Evolutionary conservation across 2,113 vertebrate species (phyloP), one percentile per base, ranked within the genome.

Genomic region (Scopus umbretta): DNA sequence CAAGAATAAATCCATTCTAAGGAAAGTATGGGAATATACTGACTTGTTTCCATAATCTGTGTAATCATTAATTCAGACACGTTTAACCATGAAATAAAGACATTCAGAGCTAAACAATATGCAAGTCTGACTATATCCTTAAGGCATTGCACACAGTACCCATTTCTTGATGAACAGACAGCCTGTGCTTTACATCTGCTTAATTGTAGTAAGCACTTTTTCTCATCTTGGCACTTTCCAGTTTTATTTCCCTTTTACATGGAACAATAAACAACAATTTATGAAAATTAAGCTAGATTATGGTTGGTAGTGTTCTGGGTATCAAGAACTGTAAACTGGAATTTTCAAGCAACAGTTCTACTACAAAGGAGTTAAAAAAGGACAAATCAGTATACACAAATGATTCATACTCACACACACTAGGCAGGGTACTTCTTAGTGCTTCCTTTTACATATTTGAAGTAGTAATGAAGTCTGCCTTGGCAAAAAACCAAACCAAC

Each of bases 271-370:
- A 49, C 65, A 95, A 91, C 19, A 86, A 14, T 71, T 89, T 65
- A 52, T 87, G 61, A 94, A 93, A 95, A 71, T 90, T 74, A 92
- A 94, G 65, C 17, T 91, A 81, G 62, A 47, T 95, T 96, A 88
- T 95, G 34, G 29, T 91, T 93, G 30, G 55, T 94, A 59, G 40
- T 90, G 65, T 52, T 94, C 53, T 91, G 52, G 79, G 34, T 94
- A 76, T 56, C 26, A 91, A 82, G 83, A 87, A 82, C 68, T 87
- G 43, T 94, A 87, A 97, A 96, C 94, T 97, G 96, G 86, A 97
- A 94, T 95, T 96, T 97, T 96, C 92, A 92, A 92, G 38, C 42
- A 96, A 45, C 83, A 94, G 40, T 94, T 95, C 66, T 96, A 58
- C 71, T 94, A 53, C 66, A 72, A 88, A 91, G 59, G 95, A 88